Percentiles rank a stretch among this genome's conserved stretches.
Conservation (phyloP, 1,140 invertebrate species). For the Chironomus striatipennis region DNA sequence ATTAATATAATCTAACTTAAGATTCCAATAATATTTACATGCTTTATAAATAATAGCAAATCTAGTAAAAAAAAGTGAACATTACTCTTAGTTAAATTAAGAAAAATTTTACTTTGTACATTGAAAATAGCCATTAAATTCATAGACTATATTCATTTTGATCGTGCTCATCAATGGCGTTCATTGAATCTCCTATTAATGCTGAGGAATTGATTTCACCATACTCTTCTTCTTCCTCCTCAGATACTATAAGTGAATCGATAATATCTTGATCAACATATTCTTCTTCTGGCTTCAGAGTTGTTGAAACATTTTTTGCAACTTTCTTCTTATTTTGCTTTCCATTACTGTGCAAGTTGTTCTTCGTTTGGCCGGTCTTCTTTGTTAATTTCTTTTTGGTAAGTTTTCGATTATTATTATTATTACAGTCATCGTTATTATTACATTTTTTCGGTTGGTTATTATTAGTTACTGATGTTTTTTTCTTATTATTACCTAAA, state of each 20-base stretch:
- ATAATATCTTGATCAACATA: background rate
- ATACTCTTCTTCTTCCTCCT: background rate
- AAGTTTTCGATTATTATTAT: background rate
- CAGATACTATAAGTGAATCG: background rate
- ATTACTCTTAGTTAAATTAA: no score
- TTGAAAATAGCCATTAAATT: no score
- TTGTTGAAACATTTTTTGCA: background rate
- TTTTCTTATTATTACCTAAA: background rate
- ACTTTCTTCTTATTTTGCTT: conserved; percentile 10
- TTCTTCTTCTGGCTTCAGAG: background rate
- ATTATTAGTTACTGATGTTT: background rate
- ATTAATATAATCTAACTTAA: background rate
- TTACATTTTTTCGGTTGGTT: background rate
- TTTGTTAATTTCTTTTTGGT: background rate
- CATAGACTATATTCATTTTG: background rate
- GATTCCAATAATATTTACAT: background rate
- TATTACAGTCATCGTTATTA: background rate
- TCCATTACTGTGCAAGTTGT: background rate
- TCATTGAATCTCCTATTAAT: background rate
- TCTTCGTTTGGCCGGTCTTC: background rate
- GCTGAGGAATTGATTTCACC: background rate
- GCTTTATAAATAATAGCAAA: no score
- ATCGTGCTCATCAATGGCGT: background rate
- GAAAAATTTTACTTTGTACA: no score
- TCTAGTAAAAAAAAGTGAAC: no score